Conservation (phyloP, 37 sponge, comb jelly and placozoan genomes). For the Crambe crambe region DNA sequence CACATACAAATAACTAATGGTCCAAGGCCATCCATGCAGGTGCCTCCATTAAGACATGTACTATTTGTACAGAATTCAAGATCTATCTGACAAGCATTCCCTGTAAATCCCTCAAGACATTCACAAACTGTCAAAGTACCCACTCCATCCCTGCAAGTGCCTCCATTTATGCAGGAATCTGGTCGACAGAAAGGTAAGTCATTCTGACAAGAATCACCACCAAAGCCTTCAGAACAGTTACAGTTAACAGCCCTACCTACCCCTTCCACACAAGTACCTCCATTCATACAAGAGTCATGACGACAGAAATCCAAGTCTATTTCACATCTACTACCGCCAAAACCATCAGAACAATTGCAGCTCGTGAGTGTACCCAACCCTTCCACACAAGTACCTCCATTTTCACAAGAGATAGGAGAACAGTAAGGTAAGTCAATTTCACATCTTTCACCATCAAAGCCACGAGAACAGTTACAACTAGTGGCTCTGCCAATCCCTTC, state of each 20-base stretch:
- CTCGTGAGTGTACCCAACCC: too few species aligned
- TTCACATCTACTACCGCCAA: slow-evolving; percentile 14
- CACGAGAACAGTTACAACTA: slow-evolving; percentile 19
- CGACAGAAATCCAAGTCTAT: not conserved
- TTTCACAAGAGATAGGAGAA: too few species aligned
- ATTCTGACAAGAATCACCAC: slow-evolving; percentile 8
- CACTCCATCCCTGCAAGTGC: slow-evolving; percentile 53
- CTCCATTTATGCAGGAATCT: slow-evolving; percentile 65
- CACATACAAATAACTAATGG: slow-evolving; percentile 22
- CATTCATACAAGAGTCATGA: slow-evolving; percentile 27
- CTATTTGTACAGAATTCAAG: not conserved
- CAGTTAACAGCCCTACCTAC: slow-evolving; percentile 62
- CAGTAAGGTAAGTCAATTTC: too few species aligned
- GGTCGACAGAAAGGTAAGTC: slow-evolving; percentile 12
- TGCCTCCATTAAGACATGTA: slow-evolving; percentile 42
- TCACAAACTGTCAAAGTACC: slow-evolving; percentile 31
- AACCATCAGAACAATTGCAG: slow-evolving; percentile 41
- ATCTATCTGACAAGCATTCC: slow-evolving; percentile 24
- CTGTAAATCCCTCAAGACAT: slow-evolving; percentile 40
- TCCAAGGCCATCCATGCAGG: slow-evolving; percentile 32
- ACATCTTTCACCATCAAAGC: slow-evolving; percentile 42
- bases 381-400: too few species aligned
- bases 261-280: slow-evolving; percentile 42
- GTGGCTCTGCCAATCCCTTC: slow-evolving; percentile 21
- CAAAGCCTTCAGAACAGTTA: slow-evolving; percentile 37